These are phyloP conservation scores for Pristionchus exspectatus DNA, from an alignment of 2,888 invertebrate species.

Conservation along the genomic window DNA sequence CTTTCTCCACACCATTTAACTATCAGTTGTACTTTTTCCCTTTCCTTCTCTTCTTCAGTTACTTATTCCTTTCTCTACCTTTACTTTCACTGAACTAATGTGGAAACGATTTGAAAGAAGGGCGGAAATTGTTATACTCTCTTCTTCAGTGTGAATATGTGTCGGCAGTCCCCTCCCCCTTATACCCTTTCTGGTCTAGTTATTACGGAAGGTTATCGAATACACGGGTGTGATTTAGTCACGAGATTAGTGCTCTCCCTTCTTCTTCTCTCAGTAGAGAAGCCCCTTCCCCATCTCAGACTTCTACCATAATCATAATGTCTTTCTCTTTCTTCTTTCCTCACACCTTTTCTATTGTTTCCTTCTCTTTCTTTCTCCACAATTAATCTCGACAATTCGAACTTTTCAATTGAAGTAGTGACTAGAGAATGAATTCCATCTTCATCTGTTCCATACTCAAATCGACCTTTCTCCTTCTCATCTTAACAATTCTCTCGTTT, in stretches of 20 bases:
- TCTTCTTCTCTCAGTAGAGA: not conserved
- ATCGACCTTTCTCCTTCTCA: not conserved
- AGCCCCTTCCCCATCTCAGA: constrained; percentile 32
- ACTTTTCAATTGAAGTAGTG: not conserved
- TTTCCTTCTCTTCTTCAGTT: constrained; percentile 1
- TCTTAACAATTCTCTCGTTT: not conserved
- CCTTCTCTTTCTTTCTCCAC: constrained; percentile 15
- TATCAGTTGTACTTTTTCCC: not conserved
- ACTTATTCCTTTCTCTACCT: not conserved
- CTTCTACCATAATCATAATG: constrained; percentile 33
- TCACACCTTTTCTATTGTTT: constrained; percentile 27
- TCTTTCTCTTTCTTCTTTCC: constrained; percentile 16
- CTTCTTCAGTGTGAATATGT: not conserved
- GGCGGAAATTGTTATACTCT: constrained; percentile 22
- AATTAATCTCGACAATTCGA: not conserved
- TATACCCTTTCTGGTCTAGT: not conserved
- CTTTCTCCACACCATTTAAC: not conserved
- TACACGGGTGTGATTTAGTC: constrained; percentile 14
- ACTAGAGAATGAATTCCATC: not conserved
- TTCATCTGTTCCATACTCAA: not conserved
- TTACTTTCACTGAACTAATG: not conserved
- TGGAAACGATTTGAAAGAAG: constrained; percentile 16
- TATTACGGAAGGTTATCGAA: constrained; percentile 49
- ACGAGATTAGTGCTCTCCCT: constrained; percentile 32
- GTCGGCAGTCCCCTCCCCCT: not conserved